Conservation (phyloP, 2,797 vertebrate genomes). For the Adelosebastes latens region DNA sequence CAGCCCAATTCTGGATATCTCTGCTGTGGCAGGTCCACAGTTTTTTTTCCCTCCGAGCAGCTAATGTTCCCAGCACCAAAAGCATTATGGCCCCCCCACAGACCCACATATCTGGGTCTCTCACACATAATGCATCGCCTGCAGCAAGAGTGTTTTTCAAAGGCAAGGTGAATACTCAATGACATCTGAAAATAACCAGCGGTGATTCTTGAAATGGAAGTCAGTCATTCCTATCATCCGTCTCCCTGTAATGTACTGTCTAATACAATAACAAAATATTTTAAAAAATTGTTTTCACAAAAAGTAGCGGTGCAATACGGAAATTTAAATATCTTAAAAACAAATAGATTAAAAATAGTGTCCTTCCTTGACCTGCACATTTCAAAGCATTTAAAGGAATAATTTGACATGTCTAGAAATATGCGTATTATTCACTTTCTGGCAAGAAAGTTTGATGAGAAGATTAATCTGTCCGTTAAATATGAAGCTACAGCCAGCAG, state of each 20-base stretch:
- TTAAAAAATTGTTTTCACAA: background rate
- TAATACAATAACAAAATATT: background rate
- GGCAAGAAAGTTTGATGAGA: background rate
- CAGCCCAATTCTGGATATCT: constrained; percentile 72
- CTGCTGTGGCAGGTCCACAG: constrained; percentile 64
- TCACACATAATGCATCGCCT: constrained; percentile 71
- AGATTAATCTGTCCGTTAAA: background rate
- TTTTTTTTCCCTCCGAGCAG: constrained; percentile 57
- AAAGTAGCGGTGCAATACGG: background rate
- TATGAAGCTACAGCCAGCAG: background rate
- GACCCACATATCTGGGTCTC: constrained; percentile 71
- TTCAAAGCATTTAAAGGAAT: background rate
- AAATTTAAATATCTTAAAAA: background rate
- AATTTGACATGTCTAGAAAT: background rate
- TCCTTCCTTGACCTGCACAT: background rate
- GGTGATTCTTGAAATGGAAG: constrained; percentile 52
- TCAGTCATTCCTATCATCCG: background rate
- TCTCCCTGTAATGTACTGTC: background rate
- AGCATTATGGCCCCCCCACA: constrained; percentile 55
- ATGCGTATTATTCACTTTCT: background rate
- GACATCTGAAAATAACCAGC: constrained; percentile 76
- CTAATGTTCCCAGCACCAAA: constrained; percentile 64
- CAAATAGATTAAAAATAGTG: background rate
- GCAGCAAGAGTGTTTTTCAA: constrained; percentile 67
- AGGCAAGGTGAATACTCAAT: constrained; percentile 74